Evolutionary conservation across 2,888 invertebrate genomes (phyloP).

Genomic region (Chloroclystis v-ata): DNA sequence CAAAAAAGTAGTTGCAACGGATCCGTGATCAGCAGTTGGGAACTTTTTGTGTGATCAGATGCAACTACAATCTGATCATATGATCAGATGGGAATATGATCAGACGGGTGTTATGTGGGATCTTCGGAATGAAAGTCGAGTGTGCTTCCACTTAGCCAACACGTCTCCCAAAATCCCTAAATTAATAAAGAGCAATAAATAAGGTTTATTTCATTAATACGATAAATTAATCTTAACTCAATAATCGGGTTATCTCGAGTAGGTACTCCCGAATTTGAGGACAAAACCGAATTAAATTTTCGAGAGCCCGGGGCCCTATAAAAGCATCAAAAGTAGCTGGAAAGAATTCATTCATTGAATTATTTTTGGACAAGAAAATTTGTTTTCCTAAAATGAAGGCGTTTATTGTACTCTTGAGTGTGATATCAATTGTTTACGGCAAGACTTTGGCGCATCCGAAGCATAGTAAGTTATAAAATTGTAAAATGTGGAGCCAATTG

Average conservation of each 20-base stretch:
- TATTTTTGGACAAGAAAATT: conserved; percentile 28
- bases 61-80: too few species aligned
- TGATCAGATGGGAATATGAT: too few species aligned
- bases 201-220: conserved; percentile 24
- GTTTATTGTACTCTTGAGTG: conserved; percentile 40
- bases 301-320: conserved; percentile 34
- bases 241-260: conserved; percentile 31
- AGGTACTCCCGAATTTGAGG: conserved; percentile 29
- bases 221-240: conserved; percentile 23
- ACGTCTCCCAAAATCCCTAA: too few species aligned
- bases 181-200: background rate
- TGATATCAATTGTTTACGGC: conserved; percentile 43
- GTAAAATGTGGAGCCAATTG: background rate
- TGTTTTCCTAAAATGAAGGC: conserved; percentile 44
- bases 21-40: too few species aligned
- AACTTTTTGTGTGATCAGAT: too few species aligned
- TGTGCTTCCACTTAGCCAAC: too few species aligned
- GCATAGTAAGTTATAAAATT: conserved; percentile 35
- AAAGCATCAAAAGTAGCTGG: conserved; percentile 29
- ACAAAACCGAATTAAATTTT: conserved; percentile 38
- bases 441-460: conserved; percentile 41
- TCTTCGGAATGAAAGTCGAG: too few species aligned
- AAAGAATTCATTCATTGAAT: conserved; percentile 22
- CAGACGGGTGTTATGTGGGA: too few species aligned
- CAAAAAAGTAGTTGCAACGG: too few species aligned